A percentile compares a stretch with the other conserved stretches of the same genome.
Conservation (phyloP, 2,113 vertebrate genomes). For the Aspiorhynchus laticeps region DNA sequence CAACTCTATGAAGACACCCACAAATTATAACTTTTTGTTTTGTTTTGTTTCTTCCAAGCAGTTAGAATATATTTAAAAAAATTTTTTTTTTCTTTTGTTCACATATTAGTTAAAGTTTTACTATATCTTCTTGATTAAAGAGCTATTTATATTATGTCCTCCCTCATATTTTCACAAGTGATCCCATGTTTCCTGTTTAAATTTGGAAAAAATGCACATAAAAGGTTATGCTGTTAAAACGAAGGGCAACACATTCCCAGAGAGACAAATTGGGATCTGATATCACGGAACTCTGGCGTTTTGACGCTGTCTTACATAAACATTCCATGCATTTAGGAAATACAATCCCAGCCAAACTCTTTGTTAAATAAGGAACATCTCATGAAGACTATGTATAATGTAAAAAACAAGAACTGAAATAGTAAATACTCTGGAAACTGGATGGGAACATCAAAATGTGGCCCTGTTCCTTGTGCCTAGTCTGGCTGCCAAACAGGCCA, state of each 20-base stretch:
- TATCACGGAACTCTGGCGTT: constrained; percentile 48
- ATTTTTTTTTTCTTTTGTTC: background rate
- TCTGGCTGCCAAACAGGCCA: constrained; percentile 26
- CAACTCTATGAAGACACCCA: background rate
- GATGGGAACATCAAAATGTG: constrained; percentile 24
- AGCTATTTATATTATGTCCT: constrained; percentile 41
- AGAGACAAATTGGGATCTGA: constrained; percentile 59
- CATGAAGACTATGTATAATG: background rate
- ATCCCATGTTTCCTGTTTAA: constrained; percentile 75
- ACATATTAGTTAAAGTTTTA: background rate
- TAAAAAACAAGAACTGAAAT: constrained; percentile 31
- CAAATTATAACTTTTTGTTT: background rate
- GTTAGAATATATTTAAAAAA: background rate
- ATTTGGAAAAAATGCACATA: constrained; percentile 65
- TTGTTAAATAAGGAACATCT: background rate
- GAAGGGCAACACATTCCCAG: constrained; percentile 78
- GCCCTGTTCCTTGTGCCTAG: background rate
- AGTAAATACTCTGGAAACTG: constrained; percentile 42
- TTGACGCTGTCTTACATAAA: constrained; percentile 65
- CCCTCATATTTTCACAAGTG: constrained; percentile 67
- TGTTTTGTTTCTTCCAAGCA: background rate
- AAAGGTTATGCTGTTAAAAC: constrained; percentile 72
- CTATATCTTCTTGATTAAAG: background rate
- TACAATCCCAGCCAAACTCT: constrained; percentile 20
- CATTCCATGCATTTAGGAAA: constrained; percentile 29